These are phyloP conservation scores for Thunnus albacares DNA, from an alignment of 2,797 vertebrate species.

Conservation along the genomic window DNA sequence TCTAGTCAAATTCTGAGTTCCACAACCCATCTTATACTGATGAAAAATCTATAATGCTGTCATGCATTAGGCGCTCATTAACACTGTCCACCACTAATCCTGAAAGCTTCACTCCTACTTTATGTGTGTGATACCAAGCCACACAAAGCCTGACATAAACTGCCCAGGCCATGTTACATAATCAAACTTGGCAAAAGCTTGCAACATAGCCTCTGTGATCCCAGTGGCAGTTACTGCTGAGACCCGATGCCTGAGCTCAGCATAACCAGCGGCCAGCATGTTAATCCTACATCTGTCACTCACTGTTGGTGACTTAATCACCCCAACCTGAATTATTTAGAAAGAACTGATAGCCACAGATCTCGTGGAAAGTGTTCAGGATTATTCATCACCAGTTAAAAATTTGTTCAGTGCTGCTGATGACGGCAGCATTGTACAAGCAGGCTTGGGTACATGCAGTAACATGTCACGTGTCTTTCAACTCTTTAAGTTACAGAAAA, in stretches of 20 bases:
- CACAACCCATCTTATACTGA: slow-evolving; percentile 1
- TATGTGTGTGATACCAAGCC: slow-evolving; percentile 39
- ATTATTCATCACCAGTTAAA: slow-evolving; percentile 37
- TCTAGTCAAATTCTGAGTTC: slow-evolving; percentile 33
- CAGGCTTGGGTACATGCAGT: not conserved
- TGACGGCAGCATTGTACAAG: not conserved
- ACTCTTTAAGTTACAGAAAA: slow-evolving; percentile 6
- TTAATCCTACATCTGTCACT: slow-evolving; percentile 75
- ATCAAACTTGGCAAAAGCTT: slow-evolving; percentile 57
- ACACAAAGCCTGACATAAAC: slow-evolving; percentile 40
- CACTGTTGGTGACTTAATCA: slow-evolving; percentile 60
- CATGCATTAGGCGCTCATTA: slow-evolving; percentile 42
- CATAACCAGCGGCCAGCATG: slow-evolving; percentile 57
- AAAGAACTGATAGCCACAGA: slow-evolving; percentile 43
- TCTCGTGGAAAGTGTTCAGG: slow-evolving; percentile 32
- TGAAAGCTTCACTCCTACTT: slow-evolving; percentile 50
- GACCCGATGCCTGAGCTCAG: slow-evolving; percentile 68
- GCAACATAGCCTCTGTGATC: slow-evolving; percentile 51
- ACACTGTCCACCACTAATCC: slow-evolving; percentile 47
- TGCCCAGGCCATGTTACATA: slow-evolving; percentile 54
- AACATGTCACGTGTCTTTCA: not conserved
- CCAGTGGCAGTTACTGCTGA: slow-evolving; percentile 55
- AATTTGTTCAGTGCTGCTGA: slow-evolving; percentile 15
- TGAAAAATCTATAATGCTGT: slow-evolving; percentile 26
- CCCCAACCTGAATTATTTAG: slow-evolving; percentile 66